Base-by-base conservation (phyloP, 2,113 vertebrate genomes). In the Trinectes maculatus region DNA sequence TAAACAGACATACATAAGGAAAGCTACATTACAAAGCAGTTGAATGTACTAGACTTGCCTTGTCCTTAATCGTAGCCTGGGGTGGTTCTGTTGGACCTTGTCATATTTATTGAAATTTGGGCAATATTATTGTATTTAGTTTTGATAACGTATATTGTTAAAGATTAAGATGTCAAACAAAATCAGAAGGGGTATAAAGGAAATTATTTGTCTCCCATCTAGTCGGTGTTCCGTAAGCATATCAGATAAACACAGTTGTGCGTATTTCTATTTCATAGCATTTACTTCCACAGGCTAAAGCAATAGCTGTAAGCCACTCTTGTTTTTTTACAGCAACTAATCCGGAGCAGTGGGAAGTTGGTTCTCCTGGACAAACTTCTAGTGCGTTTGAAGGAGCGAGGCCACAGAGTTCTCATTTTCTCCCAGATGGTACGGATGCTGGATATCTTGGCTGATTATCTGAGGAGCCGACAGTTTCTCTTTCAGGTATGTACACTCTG, bases 391-490 rank as follows among this genome's bases (percentile, higher is more conserved):
- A 94, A 96, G 89, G 98, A 99, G 80, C 92, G 96, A 66, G 97
- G 98, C 67, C 98, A 96, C 84, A 89, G 98, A 86, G 98, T 99
- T 18, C 94, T 99, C 57, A 99, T 99, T 85, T 99, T 99, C 92
- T 99, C 98, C 66, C 98, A 99, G 89, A 99, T 99, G 98, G 98
- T 99, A 70, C 94, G 98, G 86, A 99, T 99, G 98, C 93, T 99
- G 87, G 96, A 99, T 90, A 98, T 99, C 87, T 93, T 99, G 75
- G 98, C 98, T 58, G 98, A 99, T 0, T 99, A 99, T 86, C 91
- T 99, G 81, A 96, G 94, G 81, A 95, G 94, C 25, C 91, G 95
- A 21, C 97, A 98, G 18, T 99, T 99, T 77, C 93, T 96, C 1
- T 99, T 99, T 90, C 98, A 99, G 90, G 98, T 98, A 84, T 7